Percentiles rank a stretch among this genome's conserved stretches.
These are phyloP conservation scores for Drosophila affinis DNA, from an alignment of 2,888 invertebrate species.

Conservation along the genomic window DNA sequence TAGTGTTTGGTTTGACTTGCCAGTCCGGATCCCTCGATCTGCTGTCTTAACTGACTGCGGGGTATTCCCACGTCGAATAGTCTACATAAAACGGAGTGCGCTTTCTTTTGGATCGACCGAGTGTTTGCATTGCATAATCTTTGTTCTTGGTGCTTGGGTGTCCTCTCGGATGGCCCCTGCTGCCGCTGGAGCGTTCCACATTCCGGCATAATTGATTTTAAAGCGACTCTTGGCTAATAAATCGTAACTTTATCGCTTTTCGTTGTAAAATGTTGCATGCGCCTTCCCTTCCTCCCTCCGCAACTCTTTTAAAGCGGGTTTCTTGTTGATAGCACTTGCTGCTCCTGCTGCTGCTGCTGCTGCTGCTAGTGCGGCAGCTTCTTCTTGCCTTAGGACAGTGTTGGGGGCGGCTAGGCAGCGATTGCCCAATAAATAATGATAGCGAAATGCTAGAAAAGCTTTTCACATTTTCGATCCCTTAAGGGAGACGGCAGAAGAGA, in stretches of 20 bases:
- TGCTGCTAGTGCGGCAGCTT: slow-evolving; percentile 13
- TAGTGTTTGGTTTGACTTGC: no score
- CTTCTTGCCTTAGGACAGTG: slow-evolving; percentile 22
- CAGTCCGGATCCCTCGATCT: no score
- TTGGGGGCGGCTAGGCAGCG: slow-evolving; percentile 48
- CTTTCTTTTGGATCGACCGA: slow-evolving; percentile 38
- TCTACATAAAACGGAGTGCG: neutral
- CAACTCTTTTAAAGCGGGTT: slow-evolving; percentile 18
- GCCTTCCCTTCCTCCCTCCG: neutral
- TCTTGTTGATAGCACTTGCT: slow-evolving; percentile 46
- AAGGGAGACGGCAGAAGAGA: neutral
- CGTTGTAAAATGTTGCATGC: slow-evolving; percentile 61
- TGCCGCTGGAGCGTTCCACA: slow-evolving; percentile 76
- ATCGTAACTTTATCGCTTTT: slow-evolving; percentile 82
- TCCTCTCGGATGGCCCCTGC: slow-evolving; percentile 41
- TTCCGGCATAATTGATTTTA: slow-evolving; percentile 83
- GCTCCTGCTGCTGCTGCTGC: slow-evolving; percentile 40
- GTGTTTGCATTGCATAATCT: slow-evolving; percentile 79
- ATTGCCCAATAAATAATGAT: slow-evolving; percentile 73
- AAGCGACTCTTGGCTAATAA: slow-evolving; percentile 81
- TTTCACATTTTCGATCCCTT: slow-evolving; percentile 50
- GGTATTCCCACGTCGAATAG: slow-evolving; percentile 15
- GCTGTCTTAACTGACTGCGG: no score
- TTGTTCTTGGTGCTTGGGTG: slow-evolving; percentile 56
- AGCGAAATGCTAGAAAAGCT: slow-evolving; percentile 54